These are phyloP conservation scores for Antennarius striatus DNA, from an alignment of 2,113 vertebrate species.

Conservation along the genomic window DNA sequence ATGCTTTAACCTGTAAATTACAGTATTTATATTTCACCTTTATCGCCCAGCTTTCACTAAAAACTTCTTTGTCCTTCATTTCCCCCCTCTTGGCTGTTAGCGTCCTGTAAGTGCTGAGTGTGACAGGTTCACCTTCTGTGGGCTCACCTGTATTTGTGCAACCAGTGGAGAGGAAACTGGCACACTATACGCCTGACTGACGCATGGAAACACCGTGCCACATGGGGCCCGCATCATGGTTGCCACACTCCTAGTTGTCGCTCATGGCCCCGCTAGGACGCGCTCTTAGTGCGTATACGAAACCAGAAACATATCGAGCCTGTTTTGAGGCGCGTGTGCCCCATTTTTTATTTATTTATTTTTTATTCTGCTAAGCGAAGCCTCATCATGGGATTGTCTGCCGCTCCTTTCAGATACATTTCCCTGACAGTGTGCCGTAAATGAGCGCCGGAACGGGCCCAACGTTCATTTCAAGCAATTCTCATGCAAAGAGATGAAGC, in stretches of 20 bases:
- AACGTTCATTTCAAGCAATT: conserved; percentile 50
- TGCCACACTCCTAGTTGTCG: conserved; percentile 49
- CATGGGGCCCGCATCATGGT: conserved; percentile 45
- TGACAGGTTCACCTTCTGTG: conserved; percentile 70
- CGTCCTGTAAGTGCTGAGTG: conserved; percentile 56
- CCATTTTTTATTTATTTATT: not conserved
- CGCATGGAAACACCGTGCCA: conserved; percentile 55
- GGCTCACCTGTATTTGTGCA: conserved; percentile 56
- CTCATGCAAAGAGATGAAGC: conserved; percentile 66
- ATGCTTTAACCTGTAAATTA: no score
- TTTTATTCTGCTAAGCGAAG: conserved; percentile 13
- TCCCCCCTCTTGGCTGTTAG: conserved; percentile 51
- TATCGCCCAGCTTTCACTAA: conserved; percentile 31
- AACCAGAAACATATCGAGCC: conserved; percentile 12
- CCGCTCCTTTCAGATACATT: conserved; percentile 39
- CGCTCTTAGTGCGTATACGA: conserved; percentile 26
- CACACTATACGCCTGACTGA: conserved; percentile 57
- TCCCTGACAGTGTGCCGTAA: conserved; percentile 26
- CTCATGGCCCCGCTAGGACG: conserved; percentile 33
- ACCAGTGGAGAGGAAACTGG: conserved; percentile 62
- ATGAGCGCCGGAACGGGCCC: conserved; percentile 34
- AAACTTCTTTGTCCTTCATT: conserved; percentile 56
- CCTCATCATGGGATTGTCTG: conserved; percentile 25
- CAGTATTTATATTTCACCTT: conserved; percentile 41
- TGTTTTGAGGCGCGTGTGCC: conserved; percentile 8